Evolutionary conservation across 2,113 vertebrate genomes (phyloP), one percentile per base, ranked within the genome.

Genomic region (Xiphophorus hellerii): DNA sequence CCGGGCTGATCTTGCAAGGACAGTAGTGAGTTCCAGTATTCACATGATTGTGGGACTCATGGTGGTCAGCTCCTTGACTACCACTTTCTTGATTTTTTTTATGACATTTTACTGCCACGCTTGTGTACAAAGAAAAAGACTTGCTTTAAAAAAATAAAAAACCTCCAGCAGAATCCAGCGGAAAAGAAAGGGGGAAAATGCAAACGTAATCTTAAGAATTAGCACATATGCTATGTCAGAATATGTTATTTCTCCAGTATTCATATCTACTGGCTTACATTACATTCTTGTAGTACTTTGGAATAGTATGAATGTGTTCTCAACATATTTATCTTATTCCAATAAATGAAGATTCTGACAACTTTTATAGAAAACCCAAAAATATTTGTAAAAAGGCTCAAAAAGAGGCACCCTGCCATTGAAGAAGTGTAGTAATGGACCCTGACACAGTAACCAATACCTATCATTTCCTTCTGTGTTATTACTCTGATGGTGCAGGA

Each of bases 401-500:
- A 48, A 58, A 58, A 58, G n/a, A 8, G 7, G 5, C 9, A n/a
- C 51, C 25, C 22, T 25, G 25, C 7, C 17, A 17, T 58, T 58
- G 51, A 22, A n/a, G 51, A 58, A 27, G 5, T 22, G 0, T 1
- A 12, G 15, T n/a, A 71, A 28, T 60, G 60, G 31, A 61, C 27
- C n/a, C 48, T n/a, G 25, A 39, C 76, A 60, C 65, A 31, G 63
- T 77, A 85, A 75, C 80, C 31, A 17, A 42, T n/a, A 60, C 61
- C 51, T 75, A 75, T 63, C 66, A 44, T 3, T 69, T 72, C 69
- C 67, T 67, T 79, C 66, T 84, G 73, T 78, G 73, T 66, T 64
- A 44, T 42, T 63, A 48, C 58, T 81, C 77, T 0, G 12, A 69
- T 76, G 35, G 42, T 2, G 31, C 70, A 78, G 77, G 61, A 62